Percentiles rank a stretch among this genome's conserved stretches.
Conservation (phyloP, 2,797 vertebrate species). For the Mormyrus hasselquistii region DNA sequence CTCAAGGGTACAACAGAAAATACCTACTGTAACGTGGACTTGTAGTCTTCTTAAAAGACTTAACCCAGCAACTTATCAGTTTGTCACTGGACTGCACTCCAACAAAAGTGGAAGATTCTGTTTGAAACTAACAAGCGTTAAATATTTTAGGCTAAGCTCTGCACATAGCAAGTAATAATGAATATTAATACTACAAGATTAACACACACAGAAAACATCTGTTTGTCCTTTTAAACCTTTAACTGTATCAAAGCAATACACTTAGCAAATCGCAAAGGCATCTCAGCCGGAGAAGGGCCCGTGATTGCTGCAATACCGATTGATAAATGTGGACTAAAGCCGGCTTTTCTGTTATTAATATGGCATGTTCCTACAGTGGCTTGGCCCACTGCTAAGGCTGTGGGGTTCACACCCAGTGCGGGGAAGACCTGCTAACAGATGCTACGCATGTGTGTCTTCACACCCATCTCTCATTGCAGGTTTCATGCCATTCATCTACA, state of each 20-base stretch:
- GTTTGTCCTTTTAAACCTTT: neutral
- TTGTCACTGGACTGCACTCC: neutral
- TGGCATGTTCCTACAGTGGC: conserved; percentile 50
- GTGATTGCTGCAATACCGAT: conserved; percentile 34
- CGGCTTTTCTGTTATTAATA: conserved; percentile 57
- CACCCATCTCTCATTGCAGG: conserved; percentile 20
- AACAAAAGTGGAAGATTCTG: neutral
- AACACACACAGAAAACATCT: neutral
- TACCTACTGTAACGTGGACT: neutral
- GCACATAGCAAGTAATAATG: neutral
- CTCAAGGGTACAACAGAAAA: neutral
- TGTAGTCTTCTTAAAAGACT: neutral
- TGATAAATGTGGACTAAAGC: conserved; percentile 38
- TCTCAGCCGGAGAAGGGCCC: conserved; percentile 31
- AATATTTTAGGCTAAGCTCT: neutral
- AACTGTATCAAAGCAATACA: neutral
- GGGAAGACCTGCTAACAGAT: conserved; percentile 48
- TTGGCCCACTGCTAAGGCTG: conserved; percentile 41
- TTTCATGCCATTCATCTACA: conserved; percentile 47
- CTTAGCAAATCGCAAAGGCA: neutral
- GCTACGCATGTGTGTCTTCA: conserved; percentile 44
- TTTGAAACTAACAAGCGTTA: neutral
- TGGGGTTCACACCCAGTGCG: conserved; percentile 54
- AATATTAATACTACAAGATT: neutral
- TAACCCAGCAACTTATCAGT: neutral